These are phyloP conservation scores for Apamea anceps DNA, from an alignment of 2,888 invertebrate species.

Conservation along the genomic window DNA sequence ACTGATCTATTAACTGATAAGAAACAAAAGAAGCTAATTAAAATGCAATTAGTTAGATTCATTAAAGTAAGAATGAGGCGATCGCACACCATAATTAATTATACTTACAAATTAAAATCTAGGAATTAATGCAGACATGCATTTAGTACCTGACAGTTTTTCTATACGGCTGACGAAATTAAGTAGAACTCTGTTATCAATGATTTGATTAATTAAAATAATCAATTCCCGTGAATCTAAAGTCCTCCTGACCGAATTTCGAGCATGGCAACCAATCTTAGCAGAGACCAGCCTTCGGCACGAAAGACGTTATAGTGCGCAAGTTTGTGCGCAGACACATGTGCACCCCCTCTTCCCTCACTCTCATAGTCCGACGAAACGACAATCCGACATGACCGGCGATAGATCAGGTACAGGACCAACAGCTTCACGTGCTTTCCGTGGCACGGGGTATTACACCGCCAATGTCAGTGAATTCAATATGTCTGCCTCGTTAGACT, in stretches of 20 bases:
- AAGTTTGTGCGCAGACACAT: too few relatives aligned
- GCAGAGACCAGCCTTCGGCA: too few relatives aligned
- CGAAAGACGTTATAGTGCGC: too few relatives aligned
- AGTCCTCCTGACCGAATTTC: too few relatives aligned
- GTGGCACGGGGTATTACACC: too few relatives aligned
- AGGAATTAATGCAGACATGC: slow-evolving; percentile 7
- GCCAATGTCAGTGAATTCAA: background rate
- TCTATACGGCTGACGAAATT: background rate
- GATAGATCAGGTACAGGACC: too few relatives aligned
- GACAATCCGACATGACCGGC: too few relatives aligned
- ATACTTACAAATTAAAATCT: slow-evolving; percentile 44
- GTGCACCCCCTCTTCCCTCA: too few relatives aligned
- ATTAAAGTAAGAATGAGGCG: slow-evolving; percentile 30
- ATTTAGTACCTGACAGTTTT: background rate
- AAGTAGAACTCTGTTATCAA: background rate
- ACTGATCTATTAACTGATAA: slow-evolving; percentile 38
- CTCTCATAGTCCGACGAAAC: too few relatives aligned
- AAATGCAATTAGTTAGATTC: slow-evolving; percentile 38
- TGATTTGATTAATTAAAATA: background rate
- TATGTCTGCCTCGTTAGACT: too few relatives aligned
- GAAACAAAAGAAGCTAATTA: slow-evolving; percentile 48
- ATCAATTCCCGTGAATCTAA: background rate
- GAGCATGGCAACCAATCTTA: too few relatives aligned
- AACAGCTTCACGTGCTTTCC: too few relatives aligned
- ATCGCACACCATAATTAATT: slow-evolving; percentile 29